Conservation (phyloP, 2,797 vertebrate genomes). For the Siniperca obscura region DNA sequence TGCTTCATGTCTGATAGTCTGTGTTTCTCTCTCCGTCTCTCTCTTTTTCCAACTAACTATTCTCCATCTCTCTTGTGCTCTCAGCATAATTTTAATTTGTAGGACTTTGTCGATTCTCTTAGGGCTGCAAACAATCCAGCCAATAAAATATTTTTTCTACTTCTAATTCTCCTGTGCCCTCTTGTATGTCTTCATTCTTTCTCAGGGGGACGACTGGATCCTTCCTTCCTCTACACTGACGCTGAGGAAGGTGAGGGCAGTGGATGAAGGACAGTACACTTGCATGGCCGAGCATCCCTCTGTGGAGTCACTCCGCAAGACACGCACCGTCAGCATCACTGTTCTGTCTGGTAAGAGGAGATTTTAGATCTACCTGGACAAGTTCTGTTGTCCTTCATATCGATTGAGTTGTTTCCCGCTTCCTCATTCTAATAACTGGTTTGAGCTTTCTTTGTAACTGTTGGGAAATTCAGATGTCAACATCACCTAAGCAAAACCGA, state of each 20-base stretch:
- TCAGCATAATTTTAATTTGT: slow-evolving; percentile 45
- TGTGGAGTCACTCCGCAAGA: slow-evolving; percentile 76
- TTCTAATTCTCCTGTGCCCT: not conserved
- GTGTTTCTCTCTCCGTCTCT: not conserved
- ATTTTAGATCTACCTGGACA: not conserved
- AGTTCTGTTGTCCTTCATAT: not conserved
- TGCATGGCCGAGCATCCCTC: slow-evolving; percentile 83
- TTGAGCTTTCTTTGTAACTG: slow-evolving; percentile 21
- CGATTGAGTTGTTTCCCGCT: not conserved
- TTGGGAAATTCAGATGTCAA: slow-evolving; percentile 19
- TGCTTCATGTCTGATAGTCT: not conserved
- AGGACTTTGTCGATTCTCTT: slow-evolving; percentile 33
- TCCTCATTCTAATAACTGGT: slow-evolving; percentile 32
- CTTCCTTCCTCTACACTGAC: slow-evolving; percentile 76
- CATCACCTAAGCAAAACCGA: slow-evolving; percentile 2
- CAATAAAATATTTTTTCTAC: slow-evolving; percentile 1
- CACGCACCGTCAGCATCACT: slow-evolving; percentile 76
- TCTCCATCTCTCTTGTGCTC: slow-evolving; percentile 3
- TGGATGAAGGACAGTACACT: slow-evolving; percentile 82
- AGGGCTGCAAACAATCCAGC: slow-evolving; percentile 27
- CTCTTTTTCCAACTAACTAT: slow-evolving; percentile 1
- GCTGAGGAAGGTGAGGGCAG: slow-evolving; percentile 70
- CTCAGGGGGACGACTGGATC: slow-evolving; percentile 85
- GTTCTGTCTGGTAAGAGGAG: slow-evolving; percentile 80
- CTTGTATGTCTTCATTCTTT: slow-evolving; percentile 15